Conservation (phyloP, 2,113 vertebrate species). For the Pipra filicauda region DNA sequence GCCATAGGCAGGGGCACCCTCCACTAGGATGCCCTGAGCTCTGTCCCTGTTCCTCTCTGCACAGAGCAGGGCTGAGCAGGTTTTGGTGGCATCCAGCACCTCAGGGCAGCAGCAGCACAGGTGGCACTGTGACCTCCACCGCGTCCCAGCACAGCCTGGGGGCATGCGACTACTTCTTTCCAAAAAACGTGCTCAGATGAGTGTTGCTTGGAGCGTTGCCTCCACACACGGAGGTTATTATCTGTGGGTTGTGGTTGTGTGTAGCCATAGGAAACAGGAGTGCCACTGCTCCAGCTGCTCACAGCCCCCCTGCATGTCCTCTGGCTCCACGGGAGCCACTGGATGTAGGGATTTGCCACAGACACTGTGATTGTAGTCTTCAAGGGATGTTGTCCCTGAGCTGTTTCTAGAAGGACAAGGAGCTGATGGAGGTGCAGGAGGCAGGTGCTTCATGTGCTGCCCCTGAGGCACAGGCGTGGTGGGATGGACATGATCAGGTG, state of each 20-base stretch:
- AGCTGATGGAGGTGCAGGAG: rapidly evolving
- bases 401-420: background rate
- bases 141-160: rapidly evolving
- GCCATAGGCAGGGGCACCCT: background rate
- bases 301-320: rapidly evolving
- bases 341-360: rapidly evolving
- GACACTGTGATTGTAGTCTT: background rate
- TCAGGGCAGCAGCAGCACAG: background rate
- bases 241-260: rapidly evolving
- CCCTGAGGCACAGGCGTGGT: rapidly evolving
- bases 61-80: background rate
- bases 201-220: rapidly evolving
- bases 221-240: rapidly evolving
- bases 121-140: background rate
- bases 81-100: background rate
- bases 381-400: rapidly evolving
- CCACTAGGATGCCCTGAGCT: background rate
- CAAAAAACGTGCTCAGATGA: background rate
- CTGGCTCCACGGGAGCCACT: rapidly evolving
- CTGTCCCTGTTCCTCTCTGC: background rate
- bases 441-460: background rate
- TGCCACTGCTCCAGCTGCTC: rapidly evolving
- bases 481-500: background rate
- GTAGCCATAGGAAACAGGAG: background rate
- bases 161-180: background rate